Base-by-base conservation (phyloP, 2,797 vertebrate genomes). In the Hydrocynus forskahlii region DNA sequence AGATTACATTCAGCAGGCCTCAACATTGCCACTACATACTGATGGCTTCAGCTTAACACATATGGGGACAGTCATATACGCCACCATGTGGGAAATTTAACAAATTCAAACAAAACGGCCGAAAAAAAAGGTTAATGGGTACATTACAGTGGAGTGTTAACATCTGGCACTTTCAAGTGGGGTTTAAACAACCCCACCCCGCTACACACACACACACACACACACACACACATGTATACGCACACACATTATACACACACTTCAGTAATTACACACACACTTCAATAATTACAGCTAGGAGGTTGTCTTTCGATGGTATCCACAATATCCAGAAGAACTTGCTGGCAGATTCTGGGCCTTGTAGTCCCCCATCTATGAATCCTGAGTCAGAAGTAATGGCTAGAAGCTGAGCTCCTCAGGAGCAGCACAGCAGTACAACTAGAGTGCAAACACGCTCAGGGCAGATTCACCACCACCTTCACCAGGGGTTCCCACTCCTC, bases 351-450 rank as follows among this genome's bases (percentile, higher is more conserved):
- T 38, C 64, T 13, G 7, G 35, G 13, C 38, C n/a, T 67, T 40
- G 64, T 5, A 1, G 29, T n/a, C 63, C 63, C 14, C 7, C 43
- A 6, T 70, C 68, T 52, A 5, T 29, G 13, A 54, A 70, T 79
- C 77, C 78, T 64, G 78, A 80, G 29, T 6, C 63, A 16, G 63
- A 38, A 7, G 25, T 13, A 2, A 35, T 16, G 60, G 60, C 60
- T 63, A 25, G 35, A 25, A 9, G 60, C 60, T 29, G 59, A 62
- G 59, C 59, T 62, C 59, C 21, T 62, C 59, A 62, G n/a, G 8
- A 25, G 59, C 23, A 5, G 59, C 59, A 25, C 59, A 25, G 59
- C 59, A 62, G 59, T 25, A 13, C 59, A 62, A 62, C 54, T 19
- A 55, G 54, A 55, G 54, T 59, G 55, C 55, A 21, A 59, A 59